Evolutionary conservation across 37 sponge, comb jelly and placozoan genomes (phyloP).

Genomic region (Geodia barretti): DNA sequence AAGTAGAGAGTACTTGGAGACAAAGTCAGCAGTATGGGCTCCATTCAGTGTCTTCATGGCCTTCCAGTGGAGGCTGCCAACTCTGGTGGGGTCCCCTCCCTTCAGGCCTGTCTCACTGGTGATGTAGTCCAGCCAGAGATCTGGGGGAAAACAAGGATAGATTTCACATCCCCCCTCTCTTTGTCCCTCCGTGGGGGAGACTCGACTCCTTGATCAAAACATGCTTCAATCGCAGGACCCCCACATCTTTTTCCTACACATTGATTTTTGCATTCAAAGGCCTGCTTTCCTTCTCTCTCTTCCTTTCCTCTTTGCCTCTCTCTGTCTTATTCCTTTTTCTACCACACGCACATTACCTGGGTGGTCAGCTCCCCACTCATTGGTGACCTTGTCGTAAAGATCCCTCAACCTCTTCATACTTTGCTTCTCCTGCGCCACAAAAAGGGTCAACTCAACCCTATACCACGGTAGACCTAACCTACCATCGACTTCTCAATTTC

Average conservation of each 20-base stretch:
- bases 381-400: slow-evolving; percentile 33
- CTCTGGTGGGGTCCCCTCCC: slow-evolving; percentile 28
- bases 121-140: slow-evolving; percentile 70
- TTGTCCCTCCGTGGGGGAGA: too few species aligned
- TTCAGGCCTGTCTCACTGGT: slow-evolving; percentile 22
- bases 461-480: not conserved
- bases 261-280: too few species aligned
- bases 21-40: slow-evolving; percentile 42
- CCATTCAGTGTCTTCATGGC: slow-evolving; percentile 57
- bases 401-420: slow-evolving; percentile 25
- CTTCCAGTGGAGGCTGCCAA: slow-evolving; percentile 69
- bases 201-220: too few species aligned
- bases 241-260: too few species aligned
- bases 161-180: not conserved
- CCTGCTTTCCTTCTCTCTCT: too few species aligned
- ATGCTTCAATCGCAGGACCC: too few species aligned
- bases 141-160: slow-evolving; percentile 17
- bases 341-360: slow-evolving; percentile 28
- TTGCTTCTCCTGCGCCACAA: not conserved
- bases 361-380: slow-evolving; percentile 30
- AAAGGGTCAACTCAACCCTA: too few species aligned
- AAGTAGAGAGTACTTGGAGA: slow-evolving; percentile 35
- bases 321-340: not conserved
- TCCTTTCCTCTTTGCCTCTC: too few species aligned
- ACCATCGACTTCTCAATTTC: slow-evolving; percentile 42